Base-by-base conservation (phyloP, 2,113 vertebrate species). In the Gyps fulvus region DNA sequence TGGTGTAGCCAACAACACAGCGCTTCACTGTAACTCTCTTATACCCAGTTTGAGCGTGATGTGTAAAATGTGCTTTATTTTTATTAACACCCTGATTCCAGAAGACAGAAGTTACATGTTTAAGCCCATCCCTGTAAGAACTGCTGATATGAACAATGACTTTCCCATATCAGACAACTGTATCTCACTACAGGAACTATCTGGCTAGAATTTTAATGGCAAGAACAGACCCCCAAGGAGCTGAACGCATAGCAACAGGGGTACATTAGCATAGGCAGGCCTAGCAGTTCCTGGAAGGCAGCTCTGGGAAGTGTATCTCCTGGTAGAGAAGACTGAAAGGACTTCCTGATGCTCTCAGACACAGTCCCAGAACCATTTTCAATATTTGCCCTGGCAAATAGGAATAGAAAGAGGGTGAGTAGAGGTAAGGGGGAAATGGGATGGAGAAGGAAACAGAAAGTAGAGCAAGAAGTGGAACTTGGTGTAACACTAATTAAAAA, bases 41-140 rank as follows among this genome's bases (percentile, higher is more conserved):
- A 52, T 29, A 95, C 42, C n/a, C 79, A 59, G 72, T 71, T 90
- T 89, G 81, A 88, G 9, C 3, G 3, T 29, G 72, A 79, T 63
- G 57, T 88, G 84, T 86, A 95, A 96, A 97, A 94, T 23, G 54
- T 66, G 4, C 73, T 95, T 94, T 83, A 15, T 54, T 96, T 97
- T 93, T 58, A 88, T 81, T 83, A 95, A 58, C 54, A 86, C 3
- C 2, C 40, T 52, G 54, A 83, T 77, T 93, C 63, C 63, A 87
- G 82, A 92, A 88, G 58, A 50, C 62, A 86, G 52, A 85, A 88
- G 23, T 87, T 83, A 16, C 61, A 19, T 2, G 4, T 58, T 87
- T 89, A 79, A 95, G 16, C 29, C 22, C 49, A 63, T 77, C 17
- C 20, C 38, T 76, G 27, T 42, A 36, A 72, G 49, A 88, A 38